Conservation (phyloP, 1,140 invertebrate genomes). For the Drosophila truncata region DNA sequence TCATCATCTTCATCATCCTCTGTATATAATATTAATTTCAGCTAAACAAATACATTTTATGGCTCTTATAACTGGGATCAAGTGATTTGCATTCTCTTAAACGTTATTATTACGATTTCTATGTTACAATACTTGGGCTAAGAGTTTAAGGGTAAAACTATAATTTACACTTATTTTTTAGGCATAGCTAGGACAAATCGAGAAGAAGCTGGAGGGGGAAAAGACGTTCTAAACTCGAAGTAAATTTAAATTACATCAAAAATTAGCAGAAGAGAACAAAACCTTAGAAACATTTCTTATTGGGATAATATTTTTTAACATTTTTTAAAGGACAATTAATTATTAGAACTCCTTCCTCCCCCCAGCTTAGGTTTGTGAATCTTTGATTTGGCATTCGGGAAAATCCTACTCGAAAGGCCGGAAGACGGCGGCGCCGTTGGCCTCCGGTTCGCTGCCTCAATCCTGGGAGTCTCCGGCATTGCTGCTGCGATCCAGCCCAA, state of each 20-base stretch:
- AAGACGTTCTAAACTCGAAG: constrained; percentile 5
- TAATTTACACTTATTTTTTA: constrained; percentile 60
- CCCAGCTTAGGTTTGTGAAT: constrained; percentile 4
- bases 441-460: constrained; percentile 65
- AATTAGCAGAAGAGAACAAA: neutral
- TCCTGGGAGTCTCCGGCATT: constrained; percentile 64
- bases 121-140: constrained; percentile 76
- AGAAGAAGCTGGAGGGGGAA: constrained; percentile 3
- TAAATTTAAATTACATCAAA: constrained; percentile 9
- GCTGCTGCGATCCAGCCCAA: constrained; percentile 60
- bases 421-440: constrained; percentile 55
- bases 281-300: neutral
- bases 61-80: constrained; percentile 61
- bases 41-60: constrained; percentile 70
- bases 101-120: constrained; percentile 27
- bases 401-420: constrained; percentile 67
- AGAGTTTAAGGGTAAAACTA: constrained; percentile 37
- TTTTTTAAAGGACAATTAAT: neutral
- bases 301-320: neutral
- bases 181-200: constrained; percentile 23
- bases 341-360: neutral
- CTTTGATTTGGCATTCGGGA: neutral
- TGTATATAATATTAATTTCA: constrained; percentile 60
- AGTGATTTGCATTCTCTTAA: constrained; percentile 16
- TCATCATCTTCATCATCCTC: constrained; percentile 30